Base-by-base conservation (phyloP, 2,113 vertebrate species). In the Parus major region DNA sequence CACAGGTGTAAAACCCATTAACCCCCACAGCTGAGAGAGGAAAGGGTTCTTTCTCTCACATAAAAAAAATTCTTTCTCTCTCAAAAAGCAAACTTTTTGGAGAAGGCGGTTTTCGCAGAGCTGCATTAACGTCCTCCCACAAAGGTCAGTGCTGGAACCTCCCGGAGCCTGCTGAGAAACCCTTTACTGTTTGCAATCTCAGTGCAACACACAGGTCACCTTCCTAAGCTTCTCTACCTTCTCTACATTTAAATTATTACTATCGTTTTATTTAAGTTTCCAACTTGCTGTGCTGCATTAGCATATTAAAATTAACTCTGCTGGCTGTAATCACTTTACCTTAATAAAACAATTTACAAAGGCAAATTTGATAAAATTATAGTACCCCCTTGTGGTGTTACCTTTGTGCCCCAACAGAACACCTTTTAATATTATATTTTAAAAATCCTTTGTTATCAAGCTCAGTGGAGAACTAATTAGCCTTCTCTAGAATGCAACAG, bases 241-340 rank as follows among this genome's bases (percentile, higher is more conserved):
- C 95, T 90, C 97, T 95, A 96, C 97, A 97, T 97, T 93, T 95
- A 85, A 95, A 97, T 97, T 98, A 97, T 97, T 97, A 5, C 82
- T 92, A 96, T 95, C 87, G 89, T 98, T 98, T 97, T 97, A 98
- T 97, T 97, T 94, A 97, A 97, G 90, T 97, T 94, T 86, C 95
- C 96, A 97, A 95, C 96, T 98, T 97, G 91, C 97, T 96, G 90
- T 94, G 97, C 91, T 95, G 59, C 93, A 97, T 98, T 98, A 97
- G 89, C 97, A 98, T 97, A 97, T 97, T 98, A 96, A 98, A 98
- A 98, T 98, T 97, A 98, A 98, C 97, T 97, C 93, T 95, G 96
- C 92, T 69, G 94, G 88, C 95, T 97, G 95, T 97, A 98, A 98
- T 97, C 97, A 97, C 90, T 96, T 97, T 94, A 98, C 96, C 84